Conservation (phyloP, 2,113 vertebrate genomes). For the Reinhardtius hippoglossoides region DNA sequence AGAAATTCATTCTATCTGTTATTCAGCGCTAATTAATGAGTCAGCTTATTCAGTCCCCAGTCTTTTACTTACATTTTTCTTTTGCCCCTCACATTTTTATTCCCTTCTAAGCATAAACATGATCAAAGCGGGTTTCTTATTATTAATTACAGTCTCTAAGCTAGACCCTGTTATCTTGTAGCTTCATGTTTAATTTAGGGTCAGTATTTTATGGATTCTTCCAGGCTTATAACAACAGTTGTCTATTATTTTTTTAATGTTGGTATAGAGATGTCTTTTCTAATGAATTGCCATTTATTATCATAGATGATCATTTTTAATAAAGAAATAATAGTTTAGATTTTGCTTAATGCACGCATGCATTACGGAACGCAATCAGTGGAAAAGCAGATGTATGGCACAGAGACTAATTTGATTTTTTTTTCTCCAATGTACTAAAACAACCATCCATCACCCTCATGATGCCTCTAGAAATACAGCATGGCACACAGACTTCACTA, state of each 20-base stretch:
- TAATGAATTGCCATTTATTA: not conserved
- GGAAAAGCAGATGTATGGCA: not conserved
- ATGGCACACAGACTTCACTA: constrained; percentile 9
- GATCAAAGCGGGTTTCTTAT: constrained; percentile 66
- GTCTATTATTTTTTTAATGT: constrained; percentile 13
- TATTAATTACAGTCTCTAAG: constrained; percentile 62
- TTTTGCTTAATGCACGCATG: not conserved
- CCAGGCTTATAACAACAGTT: constrained; percentile 24
- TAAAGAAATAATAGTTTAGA: not conserved
- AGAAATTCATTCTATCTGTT: constrained; percentile 60
- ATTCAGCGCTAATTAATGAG: constrained; percentile 61
- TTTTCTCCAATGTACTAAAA: constrained; percentile 14
- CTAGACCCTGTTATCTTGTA: constrained; percentile 24
- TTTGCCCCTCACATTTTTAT: constrained; percentile 54
- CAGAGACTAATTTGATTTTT: constrained; percentile 20
- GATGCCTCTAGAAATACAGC: constrained; percentile 7
- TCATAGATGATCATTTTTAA: not conserved
- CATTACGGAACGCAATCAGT: not conserved
- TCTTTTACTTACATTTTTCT: constrained; percentile 51
- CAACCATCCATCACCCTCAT: constrained; percentile 8
- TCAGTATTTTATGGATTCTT: constrained; percentile 41
- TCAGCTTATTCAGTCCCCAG: constrained; percentile 50
- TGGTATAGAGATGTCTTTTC: not conserved
- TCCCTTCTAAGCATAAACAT: constrained; percentile 53
- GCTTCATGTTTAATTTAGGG: constrained; percentile 56